Base-by-base conservation (phyloP, 2,888 invertebrate genomes). In the Calameuta filiformis region DNA sequence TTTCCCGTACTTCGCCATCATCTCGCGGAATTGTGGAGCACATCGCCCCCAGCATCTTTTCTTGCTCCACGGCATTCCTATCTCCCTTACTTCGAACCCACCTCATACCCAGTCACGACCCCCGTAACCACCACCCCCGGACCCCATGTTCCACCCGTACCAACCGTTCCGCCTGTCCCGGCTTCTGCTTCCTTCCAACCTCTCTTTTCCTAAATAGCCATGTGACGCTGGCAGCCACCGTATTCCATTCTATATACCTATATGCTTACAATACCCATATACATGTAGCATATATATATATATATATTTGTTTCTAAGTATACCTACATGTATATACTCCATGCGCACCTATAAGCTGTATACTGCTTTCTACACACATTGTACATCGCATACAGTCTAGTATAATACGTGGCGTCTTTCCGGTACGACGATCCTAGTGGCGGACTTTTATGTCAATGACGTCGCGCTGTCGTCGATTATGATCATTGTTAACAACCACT, bases 221-320 rank as follows among this genome's bases (percentile, higher is more conserved):
- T 83, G 85, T 84, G 87, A 87, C 84, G 83, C 83, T 83, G 81
- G 82, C 85, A 84, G 84, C 85, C 83, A 82, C 79, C 83, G 83
- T 87, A 85, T 87, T 87, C 83, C 86, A 84, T 84, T 83, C 84
- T 83, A 76, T 76, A 68, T 69, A 69, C 73, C 73, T 40, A 77
- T 71, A 11, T 75, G n/a, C 31, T 33, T 75, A 73, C 73, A 12
- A 23, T 75, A 69, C 73, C 12, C 12, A 69, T 11, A 30, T 35
- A 77, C 37, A 30, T 37, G 15, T 12, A 12, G 35, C 12, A 73
- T 37, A 34, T 35, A 56, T n/a, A 35, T 77, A 35, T 77, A 37
- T 68, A 40, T 31, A 37, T 68, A 40, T 31, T 35, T 68, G 6
- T 15, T 30, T 33, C 31, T 4, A 12, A 9, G 11, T 71, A 31